Conservation (phyloP, 35 echinoderm and acorn worm species). For the Apostichopus japonicus region DNA sequence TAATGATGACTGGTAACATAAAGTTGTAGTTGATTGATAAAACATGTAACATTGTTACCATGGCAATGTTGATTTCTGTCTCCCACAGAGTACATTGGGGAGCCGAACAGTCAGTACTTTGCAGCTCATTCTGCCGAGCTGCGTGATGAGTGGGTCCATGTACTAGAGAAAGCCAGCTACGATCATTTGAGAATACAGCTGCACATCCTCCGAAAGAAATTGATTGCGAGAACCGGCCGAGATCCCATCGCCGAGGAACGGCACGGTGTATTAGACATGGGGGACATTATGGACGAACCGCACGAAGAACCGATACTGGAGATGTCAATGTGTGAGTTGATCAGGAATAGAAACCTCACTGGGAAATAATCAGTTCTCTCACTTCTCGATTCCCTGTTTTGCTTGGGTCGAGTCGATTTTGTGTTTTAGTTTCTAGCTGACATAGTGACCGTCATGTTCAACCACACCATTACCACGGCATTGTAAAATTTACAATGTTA, state of each 20-base stretch:
- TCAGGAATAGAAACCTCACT: neutral
- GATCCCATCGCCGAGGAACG: constrained; percentile 86
- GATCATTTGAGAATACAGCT: constrained; percentile 85
- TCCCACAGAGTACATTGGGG: constrained; percentile 77
- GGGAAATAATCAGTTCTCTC: neutral
- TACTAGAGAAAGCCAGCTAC: constrained; percentile 86
- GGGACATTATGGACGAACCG: constrained; percentile 55
- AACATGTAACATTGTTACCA: no score
- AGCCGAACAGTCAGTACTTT: constrained; percentile 95
- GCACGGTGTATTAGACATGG: constrained; percentile 68
- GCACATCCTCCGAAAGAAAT: constrained; percentile 67
- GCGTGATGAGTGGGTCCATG: constrained; percentile 94
- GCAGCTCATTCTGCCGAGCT: constrained; percentile 95
- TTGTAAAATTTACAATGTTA: no score
- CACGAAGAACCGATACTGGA: constrained; percentile 85
- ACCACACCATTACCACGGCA: no score
- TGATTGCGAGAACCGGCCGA: constrained; percentile 89
- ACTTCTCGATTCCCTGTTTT: neutral
- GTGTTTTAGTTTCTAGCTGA: no score
- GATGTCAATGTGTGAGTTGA: constrained; percentile 92
- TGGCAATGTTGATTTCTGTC: no score
- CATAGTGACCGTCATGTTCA: no score
- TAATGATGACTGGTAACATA: no score
- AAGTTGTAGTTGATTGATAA: no score
- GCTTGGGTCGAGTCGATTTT: no score